Base-by-base conservation (phyloP, 1,140 invertebrate genomes). In the Drosophila seguyi region DNA sequence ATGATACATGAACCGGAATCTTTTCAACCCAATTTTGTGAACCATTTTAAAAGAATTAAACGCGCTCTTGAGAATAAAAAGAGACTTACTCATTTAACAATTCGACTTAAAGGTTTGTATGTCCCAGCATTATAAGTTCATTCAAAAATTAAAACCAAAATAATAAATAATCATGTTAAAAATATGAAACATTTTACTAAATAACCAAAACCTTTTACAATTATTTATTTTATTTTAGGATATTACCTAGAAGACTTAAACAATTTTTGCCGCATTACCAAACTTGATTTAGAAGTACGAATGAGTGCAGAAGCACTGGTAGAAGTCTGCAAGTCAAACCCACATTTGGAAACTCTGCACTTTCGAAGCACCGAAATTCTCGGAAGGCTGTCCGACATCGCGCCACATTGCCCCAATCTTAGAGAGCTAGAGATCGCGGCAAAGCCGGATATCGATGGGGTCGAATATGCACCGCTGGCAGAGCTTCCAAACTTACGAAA, bases 311-410 rank as follows among this genome's bases (percentile, higher is more conserved):
- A 29, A 0, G 47, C 25, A 6, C 25, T 50, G 25, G 47, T 27
- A 29, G 11, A 5, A 6, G 8, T 50, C 47, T 50, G 47, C 47
- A 18, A 50, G 47, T 29, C 16, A n/a, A n/a, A n/a, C 25, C 47
- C 47, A n/a, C 1, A 18, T 5, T 29, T 48, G 2, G 0, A 0
- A 0, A 6, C 0, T 4, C n/a, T 48, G 1, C 1, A 2, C 0
- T 29, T 48, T 48, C 6, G 0, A 6, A 48, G 8, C 8, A 27
- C 25, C 7, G 45, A 48, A 1, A 48, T 48, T n/a, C n/a, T n/a
- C n/a, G n/a, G n/a, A n/a, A n/a, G n/a, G n/a, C n/a, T n/a, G 0
- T 48, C 47, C 16, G 47, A 48, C 47, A 48, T 48, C 10, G 47
- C 29, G 8, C 47, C 47, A 18, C 10, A 48, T 13, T 48, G 47